phyloP scores from a whole-genome alignment of 2,797 vertebrate species.

The Coregonus sp. region DNA sequence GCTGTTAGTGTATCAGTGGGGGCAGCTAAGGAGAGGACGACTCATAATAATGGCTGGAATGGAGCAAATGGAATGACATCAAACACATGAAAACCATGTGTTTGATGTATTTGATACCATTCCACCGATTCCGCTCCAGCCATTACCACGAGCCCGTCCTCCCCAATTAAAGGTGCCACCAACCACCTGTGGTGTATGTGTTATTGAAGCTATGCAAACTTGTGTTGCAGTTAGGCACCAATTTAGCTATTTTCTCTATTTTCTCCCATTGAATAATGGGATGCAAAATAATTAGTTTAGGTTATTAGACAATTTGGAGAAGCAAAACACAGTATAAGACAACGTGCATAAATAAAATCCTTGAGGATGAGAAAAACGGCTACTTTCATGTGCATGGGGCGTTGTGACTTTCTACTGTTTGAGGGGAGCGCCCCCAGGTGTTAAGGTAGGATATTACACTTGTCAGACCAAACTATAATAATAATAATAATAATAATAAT shows the following conservation, averaged over 20 bases:
- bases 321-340: neutral
- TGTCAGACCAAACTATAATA: neutral
- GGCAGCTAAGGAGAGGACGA: no score
- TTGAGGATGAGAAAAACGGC: neutral
- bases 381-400: neutral
- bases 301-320: neutral
- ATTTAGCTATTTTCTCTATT: neutral
- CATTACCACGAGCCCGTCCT: no score
- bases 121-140: no score
- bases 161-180: no score
- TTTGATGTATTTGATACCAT: no score
- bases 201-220: neutral
- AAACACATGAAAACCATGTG: no score
- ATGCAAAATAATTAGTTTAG: neutral
- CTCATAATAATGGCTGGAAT: no score
- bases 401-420: slow-evolving; percentile 19
- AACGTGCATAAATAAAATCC: neutral
- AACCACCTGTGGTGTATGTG: neutral
- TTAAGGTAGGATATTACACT: slow-evolving; percentile 24
- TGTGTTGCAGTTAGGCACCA: neutral
- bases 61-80: no score
- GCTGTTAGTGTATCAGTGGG: no score
- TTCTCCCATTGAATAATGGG: no score
- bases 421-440: slow-evolving; percentile 57
- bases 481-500: no score